A percentile compares a stretch with the other conserved stretches of the same genome.
Evolutionary conservation across 2,888 invertebrate genomes (phyloP).

Genomic region (Lasioglossum pauxillum): DNA sequence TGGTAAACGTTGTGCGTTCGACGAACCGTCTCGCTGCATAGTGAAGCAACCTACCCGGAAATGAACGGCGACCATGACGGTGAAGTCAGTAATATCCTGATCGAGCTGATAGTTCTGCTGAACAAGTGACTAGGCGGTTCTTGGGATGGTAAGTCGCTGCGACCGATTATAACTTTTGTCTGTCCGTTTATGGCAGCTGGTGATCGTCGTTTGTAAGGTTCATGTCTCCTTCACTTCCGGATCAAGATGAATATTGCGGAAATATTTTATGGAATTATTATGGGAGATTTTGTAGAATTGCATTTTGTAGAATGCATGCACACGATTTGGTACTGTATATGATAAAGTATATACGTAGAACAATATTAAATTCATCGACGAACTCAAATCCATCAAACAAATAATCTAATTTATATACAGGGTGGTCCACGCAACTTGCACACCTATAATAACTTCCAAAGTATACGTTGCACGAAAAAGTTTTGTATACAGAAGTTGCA

Average conservation of each 20-base stretch:
- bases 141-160: slow-evolving; percentile 39
- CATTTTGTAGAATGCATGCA: too few species aligned
- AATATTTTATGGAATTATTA: background rate
- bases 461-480: too few species aligned
- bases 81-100: background rate
- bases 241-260: too few species aligned
- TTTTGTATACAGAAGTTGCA: too few species aligned
- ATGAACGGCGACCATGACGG: background rate
- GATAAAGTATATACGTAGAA: too few species aligned
- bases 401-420: too few species aligned
- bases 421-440: too few species aligned
- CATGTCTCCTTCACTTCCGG: background rate
- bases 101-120: slow-evolving; percentile 14
- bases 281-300: background rate
- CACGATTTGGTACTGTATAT: too few species aligned
- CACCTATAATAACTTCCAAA: too few species aligned
- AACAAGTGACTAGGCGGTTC: slow-evolving; percentile 17
- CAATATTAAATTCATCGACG: too few species aligned
- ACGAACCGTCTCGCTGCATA: background rate
- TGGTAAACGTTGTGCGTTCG: background rate
- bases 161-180: background rate
- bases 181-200: background rate
- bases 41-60: background rate
- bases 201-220: background rate
- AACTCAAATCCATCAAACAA: too few species aligned